A percentile compares a stretch with the other conserved stretches of the same genome.
Evolutionary conservation across 2,888 invertebrate genomes (phyloP).

Genomic region (Cacoxenus indagator): DNA sequence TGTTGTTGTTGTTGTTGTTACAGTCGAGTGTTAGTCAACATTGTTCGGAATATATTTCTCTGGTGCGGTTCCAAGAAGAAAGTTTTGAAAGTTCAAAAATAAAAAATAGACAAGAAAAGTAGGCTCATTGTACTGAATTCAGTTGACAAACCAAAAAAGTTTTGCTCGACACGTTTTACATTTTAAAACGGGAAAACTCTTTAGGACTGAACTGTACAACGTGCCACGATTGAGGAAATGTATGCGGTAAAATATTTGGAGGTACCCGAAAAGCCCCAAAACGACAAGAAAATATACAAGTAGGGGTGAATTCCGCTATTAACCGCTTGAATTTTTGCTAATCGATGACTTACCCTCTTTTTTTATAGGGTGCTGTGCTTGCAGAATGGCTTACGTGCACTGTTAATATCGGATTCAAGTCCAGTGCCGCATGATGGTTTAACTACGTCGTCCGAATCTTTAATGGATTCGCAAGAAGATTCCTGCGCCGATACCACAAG

Average conservation of each 20-base stretch:
- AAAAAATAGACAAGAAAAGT: too few relatives aligned
- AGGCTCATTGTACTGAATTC: too few relatives aligned
- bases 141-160: too few relatives aligned
- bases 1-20: too few relatives aligned
- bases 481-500: constrained; percentile 46
- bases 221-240: constrained; percentile 31
- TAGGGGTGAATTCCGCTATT: constrained; percentile 64
- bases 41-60: too few relatives aligned
- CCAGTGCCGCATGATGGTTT: constrained; percentile 65
- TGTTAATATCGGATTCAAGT: constrained; percentile 79
- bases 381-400: constrained; percentile 80
- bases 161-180: too few relatives aligned
- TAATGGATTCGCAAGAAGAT: constrained; percentile 49
- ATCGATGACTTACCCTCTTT: not conserved
- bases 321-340: not conserved
- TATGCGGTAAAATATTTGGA: constrained; percentile 66
- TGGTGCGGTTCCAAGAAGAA: too few relatives aligned
- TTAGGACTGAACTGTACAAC: not conserved
- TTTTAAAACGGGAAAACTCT: too few relatives aligned
- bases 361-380: constrained; percentile 75
- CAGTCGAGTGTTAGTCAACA: too few relatives aligned
- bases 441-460: constrained; percentile 58
- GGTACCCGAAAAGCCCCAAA: constrained; percentile 79
- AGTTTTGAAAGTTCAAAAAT: too few relatives aligned
- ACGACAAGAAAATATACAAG: constrained; percentile 86